Evolutionary conservation across 2,797 vertebrate species (phyloP).

Genomic region (Carcharodon carcharias): DNA sequence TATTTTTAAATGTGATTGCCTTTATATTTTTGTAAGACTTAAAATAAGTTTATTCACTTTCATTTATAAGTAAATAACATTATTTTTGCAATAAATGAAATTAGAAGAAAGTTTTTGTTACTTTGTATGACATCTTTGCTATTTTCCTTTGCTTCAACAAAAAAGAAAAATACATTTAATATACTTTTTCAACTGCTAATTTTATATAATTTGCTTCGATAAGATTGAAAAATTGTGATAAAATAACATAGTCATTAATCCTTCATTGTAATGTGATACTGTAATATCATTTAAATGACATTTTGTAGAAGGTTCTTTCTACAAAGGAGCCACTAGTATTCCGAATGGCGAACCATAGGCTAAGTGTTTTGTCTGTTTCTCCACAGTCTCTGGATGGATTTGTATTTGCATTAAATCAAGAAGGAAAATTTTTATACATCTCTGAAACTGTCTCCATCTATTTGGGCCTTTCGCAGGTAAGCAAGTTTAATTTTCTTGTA

Average conservation of each 20-base stretch:
- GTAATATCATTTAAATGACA: background rate
- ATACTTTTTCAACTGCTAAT: background rate
- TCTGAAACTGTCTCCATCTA: conserved; percentile 99
- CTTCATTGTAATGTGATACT: background rate
- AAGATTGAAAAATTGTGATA: background rate
- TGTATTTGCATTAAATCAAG: conserved; percentile 99
- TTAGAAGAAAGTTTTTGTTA: background rate
- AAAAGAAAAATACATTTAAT: background rate
- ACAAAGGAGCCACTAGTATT: conserved; percentile 42
- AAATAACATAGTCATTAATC: background rate
- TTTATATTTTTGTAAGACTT: background rate
- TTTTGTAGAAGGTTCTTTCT: conserved; percentile 36
- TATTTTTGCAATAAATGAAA: background rate
- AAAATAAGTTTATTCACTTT: background rate
- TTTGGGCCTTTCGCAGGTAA: conserved; percentile 97
- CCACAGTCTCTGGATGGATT: conserved; percentile 95
- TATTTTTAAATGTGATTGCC: background rate
- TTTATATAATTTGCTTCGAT: background rate
- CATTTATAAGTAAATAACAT: background rate
- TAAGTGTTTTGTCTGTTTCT: conserved; percentile 45
- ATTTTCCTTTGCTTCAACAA: background rate
- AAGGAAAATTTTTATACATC: conserved; percentile 98
- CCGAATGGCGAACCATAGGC: conserved; percentile 48
- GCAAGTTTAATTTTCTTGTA: conserved; percentile 47
- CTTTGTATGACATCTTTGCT: background rate